A percentile compares a stretch with the other conserved stretches of the same genome.
phyloP scores from a whole-genome alignment of 2,797 vertebrate species.

The Coilia nasus region DNA sequence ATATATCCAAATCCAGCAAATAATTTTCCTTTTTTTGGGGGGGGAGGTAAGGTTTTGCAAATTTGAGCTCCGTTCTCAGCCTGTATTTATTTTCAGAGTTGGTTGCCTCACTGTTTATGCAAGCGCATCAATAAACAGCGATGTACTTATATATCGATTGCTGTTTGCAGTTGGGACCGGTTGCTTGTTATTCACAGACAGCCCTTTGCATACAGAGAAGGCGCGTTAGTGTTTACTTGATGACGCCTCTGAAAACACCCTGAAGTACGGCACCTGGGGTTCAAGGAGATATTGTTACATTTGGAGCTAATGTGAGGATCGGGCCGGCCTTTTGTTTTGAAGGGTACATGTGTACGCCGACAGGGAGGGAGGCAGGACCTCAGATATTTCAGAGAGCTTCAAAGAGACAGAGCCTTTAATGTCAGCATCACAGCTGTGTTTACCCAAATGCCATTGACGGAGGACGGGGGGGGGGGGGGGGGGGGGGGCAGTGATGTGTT shows the following conservation, averaged over 20 bases:
- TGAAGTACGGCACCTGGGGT: conserved; percentile 65
- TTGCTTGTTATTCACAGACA: conserved; percentile 32
- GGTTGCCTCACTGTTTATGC: conserved; percentile 16
- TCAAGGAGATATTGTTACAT: conserved; percentile 68
- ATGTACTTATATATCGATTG: conserved; percentile 39
- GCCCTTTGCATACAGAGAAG: not conserved
- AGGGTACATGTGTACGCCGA: conserved; percentile 48
- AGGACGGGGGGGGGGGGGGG: conserved; percentile 33
- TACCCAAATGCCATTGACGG: conserved; percentile 67
- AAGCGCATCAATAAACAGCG: conserved; percentile 19
- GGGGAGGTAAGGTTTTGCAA: not conserved
- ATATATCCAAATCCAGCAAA: not conserved
- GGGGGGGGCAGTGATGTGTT: not conserved
- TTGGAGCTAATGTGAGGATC: conserved; percentile 54
- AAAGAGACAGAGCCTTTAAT: conserved; percentile 67
- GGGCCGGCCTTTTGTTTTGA: conserved; percentile 60
- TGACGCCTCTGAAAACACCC: conserved; percentile 52
- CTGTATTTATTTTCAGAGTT: conserved; percentile 1
- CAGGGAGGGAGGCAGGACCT: conserved; percentile 26
- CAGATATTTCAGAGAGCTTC: conserved; percentile 52
- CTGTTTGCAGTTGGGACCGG: conserved; percentile 47
- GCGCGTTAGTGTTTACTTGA: conserved; percentile 56
- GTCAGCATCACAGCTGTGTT: conserved; percentile 78
- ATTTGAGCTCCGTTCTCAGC: not conserved
- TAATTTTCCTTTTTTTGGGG: not conserved